Evolutionary conservation across 53 echinoderm and acorn worm genomes (phyloP).

Genomic region (Luidia sarsii): DNA sequence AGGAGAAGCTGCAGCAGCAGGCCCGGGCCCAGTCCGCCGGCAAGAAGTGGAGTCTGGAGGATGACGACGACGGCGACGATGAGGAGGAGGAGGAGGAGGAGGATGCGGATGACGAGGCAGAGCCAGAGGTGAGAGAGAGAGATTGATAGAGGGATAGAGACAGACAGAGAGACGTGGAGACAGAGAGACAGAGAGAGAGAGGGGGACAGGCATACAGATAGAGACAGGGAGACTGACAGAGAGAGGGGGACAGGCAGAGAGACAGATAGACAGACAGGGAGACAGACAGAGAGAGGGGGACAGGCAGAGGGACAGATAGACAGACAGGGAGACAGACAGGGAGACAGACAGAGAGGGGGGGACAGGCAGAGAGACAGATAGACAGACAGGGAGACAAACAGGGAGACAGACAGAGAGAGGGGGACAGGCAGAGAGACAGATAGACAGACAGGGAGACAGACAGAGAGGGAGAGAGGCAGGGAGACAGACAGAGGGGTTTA

Average conservation of each 20-base stretch:
- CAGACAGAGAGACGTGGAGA: conserved; percentile 83
- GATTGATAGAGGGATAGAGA: not conserved
- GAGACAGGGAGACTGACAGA: conserved; percentile 14
- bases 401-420: conserved; percentile 70
- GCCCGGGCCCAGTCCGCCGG: conserved; percentile 19
- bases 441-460: conserved; percentile 42
- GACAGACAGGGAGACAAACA: conserved; percentile 78
- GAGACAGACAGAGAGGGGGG: conserved; percentile 47
- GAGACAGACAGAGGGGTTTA: too few relatives aligned
- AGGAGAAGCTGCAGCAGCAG: not conserved
- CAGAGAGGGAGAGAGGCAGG: conserved; percentile 11
- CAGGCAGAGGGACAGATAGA: conserved; percentile 62
- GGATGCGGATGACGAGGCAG: conserved; percentile 41
- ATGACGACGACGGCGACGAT: conserved; percentile 92
- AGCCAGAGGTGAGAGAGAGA: conserved; percentile 41
- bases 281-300: conserved; percentile 58
- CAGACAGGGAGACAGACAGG: conserved; percentile 13
- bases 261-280: conserved; percentile 11
- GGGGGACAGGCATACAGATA: conserved; percentile 65
- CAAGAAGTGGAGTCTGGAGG: conserved; percentile 97
- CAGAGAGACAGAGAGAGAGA: conserved; percentile 90
- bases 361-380: conserved; percentile 14
- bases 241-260: conserved; percentile 41
- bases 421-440: conserved; percentile 17
- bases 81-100: conserved; percentile 48